Percentiles rank a stretch among this genome's conserved stretches.
Evolutionary conservation across 1,140 invertebrate genomes (phyloP).

Genomic region (Ruditapes philippinarum): DNA sequence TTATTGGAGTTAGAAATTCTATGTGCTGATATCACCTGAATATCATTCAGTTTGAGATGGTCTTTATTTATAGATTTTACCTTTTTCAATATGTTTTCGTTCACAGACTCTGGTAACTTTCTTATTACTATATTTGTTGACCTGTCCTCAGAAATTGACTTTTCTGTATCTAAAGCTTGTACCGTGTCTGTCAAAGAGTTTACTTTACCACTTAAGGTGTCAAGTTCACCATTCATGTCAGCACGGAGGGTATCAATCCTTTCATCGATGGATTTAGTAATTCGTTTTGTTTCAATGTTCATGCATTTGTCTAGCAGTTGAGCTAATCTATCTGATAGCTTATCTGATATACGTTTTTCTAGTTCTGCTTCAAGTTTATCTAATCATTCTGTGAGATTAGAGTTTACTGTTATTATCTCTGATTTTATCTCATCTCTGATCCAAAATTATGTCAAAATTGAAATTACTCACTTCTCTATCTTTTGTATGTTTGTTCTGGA

Average conservation of each 20-base stretch:
- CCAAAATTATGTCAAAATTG: too few relatives aligned
- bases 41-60: not conserved
- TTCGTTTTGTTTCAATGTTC: too few relatives aligned
- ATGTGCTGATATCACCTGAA: not conserved
- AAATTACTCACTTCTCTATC: too few relatives aligned
- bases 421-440: too few relatives aligned
- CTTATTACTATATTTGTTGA: not conserved
- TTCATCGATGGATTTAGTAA: not conserved
- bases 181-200: not conserved
- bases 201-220: not conserved
- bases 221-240: not conserved
- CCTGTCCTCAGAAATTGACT: not conserved
- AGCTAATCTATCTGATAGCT: too few relatives aligned
- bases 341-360: too few relatives aligned
- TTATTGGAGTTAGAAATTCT: not conserved
- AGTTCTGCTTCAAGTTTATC: too few relatives aligned
- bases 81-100: not conserved
- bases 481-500: too few relatives aligned
- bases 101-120: constrained; percentile 17
- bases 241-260: not conserved
- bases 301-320: too few relatives aligned
- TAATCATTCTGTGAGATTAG: too few relatives aligned
- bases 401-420: too few relatives aligned
- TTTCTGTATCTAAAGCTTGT: not conserved
- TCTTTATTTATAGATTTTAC: not conserved